These are phyloP conservation scores for Chloropsis cyanopogon DNA, from an alignment of 2,113 vertebrate species.

Conservation along the genomic window DNA sequence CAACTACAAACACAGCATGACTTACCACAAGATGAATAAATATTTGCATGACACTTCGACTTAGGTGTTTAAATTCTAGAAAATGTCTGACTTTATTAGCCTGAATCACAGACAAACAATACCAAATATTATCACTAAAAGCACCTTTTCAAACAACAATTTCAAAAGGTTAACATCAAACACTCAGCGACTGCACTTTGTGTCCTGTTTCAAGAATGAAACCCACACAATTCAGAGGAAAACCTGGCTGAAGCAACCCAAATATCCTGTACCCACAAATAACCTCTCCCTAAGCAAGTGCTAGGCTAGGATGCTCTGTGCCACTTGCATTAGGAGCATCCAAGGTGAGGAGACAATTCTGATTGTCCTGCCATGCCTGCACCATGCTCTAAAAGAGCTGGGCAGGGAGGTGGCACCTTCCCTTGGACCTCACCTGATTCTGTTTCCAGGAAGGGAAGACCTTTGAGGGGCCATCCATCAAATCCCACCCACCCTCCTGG, in stretches of 20 bases:
- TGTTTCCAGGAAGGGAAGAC: neutral
- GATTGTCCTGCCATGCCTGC: neutral
- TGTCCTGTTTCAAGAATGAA: neutral
- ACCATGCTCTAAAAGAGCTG: rapidly evolving
- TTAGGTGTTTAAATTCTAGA: slow-evolving; percentile 33
- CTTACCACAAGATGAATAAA: slow-evolving; percentile 13
- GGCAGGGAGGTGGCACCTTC: neutral
- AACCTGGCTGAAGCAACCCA: neutral
- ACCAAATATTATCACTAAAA: neutral
- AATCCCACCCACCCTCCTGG: neutral
- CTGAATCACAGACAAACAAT: slow-evolving; percentile 1
- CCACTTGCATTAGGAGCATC: neutral
- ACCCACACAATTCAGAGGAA: neutral
- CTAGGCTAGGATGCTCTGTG: neutral
- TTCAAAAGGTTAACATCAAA: neutral
- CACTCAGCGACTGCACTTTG: neutral
- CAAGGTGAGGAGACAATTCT: neutral
- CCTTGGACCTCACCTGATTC: neutral
- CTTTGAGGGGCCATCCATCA: neutral
- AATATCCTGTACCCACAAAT: neutral
- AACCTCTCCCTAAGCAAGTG: neutral
- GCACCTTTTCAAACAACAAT: neutral
- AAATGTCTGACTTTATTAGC: neutral
- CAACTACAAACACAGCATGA: neutral
- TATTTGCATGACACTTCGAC: slow-evolving; percentile 22